A percentile compares a stretch with the other conserved stretches of the same genome.
phyloP scores from a whole-genome alignment of 2,113 vertebrate genomes.

The Clupea harengus region DNA sequence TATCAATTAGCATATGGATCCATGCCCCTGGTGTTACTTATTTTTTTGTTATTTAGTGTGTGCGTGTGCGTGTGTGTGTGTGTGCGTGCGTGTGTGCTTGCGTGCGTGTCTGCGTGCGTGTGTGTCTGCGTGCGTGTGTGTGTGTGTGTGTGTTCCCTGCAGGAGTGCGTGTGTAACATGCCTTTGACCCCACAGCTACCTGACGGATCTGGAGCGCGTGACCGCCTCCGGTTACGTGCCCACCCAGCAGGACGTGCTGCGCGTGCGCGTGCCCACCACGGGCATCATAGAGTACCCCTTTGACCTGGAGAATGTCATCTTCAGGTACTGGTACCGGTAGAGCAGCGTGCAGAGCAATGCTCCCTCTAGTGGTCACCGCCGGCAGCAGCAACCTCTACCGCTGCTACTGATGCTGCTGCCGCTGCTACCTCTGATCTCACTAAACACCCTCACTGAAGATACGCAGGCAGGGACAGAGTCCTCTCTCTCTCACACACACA shows the following conservation, averaged over 20 bases:
- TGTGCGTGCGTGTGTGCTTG: background rate
- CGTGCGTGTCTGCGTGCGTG: conserved; percentile 13
- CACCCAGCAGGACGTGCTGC: conserved; percentile 93
- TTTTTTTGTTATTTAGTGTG: background rate
- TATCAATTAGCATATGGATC: background rate
- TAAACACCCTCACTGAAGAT: conserved; percentile 28
- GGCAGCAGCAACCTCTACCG: background rate
- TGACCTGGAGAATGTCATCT: conserved; percentile 95
- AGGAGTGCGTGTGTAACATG: conserved; percentile 21
- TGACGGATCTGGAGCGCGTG: conserved; percentile 87
- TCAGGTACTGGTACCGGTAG: conserved; percentile 77
- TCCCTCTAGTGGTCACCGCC: background rate
- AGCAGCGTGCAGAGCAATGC: background rate
- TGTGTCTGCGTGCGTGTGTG: background rate
- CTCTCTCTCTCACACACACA: background rate
- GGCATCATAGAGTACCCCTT: conserved; percentile 97
- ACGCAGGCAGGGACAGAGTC: background rate
- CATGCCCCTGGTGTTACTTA: background rate
- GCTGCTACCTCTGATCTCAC: conserved; percentile 44
- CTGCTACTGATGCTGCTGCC: conserved; percentile 39
- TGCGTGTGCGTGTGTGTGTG: background rate
- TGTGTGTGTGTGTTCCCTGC: background rate
- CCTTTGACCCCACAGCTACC: conserved; percentile 77
- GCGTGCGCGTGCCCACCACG: conserved; percentile 90
- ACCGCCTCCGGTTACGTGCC: conserved; percentile 85